phyloP scores from a whole-genome alignment of 2,888 invertebrate genomes.

The Diaphora mendica region DNA sequence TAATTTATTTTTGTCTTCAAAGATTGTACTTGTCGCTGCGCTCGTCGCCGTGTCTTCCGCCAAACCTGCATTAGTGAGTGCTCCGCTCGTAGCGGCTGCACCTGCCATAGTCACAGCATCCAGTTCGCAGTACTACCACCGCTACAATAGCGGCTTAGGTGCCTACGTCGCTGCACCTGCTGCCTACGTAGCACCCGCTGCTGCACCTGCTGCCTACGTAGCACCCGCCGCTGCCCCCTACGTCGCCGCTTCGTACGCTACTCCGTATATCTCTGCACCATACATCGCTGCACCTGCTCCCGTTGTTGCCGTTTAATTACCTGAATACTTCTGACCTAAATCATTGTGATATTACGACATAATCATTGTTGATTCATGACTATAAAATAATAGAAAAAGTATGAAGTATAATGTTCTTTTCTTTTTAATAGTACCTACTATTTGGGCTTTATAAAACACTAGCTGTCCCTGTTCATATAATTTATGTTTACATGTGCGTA shows the following conservation, averaged over 20 bases:
- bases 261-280: conserved; percentile 38
- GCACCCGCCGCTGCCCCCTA: conserved; percentile 67
- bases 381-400: not conserved
- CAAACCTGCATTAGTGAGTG: conserved; percentile 71
- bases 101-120: conserved; percentile 87
- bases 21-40: conserved; percentile 74
- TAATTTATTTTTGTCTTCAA: conserved; percentile 18
- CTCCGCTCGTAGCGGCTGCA: conserved; percentile 71
- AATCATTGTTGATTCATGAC: not conserved
- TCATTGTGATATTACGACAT: conserved; percentile 51
- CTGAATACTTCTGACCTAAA: conserved; percentile 11
- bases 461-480: no score
- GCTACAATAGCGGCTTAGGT: conserved; percentile 86
- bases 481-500: no score
- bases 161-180: conserved; percentile 79
- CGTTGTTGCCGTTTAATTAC: conserved; percentile 54
- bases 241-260: conserved; percentile 59
- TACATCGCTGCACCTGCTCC: conserved; percentile 54
- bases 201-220: conserved; percentile 69
- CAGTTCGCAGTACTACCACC: conserved; percentile 89
- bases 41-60: conserved; percentile 73
- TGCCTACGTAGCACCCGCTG: conserved; percentile 68
- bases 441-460: not conserved
- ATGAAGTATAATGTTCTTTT: not conserved
- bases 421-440: not conserved